phyloP scores from a whole-genome alignment of 2,888 invertebrate genomes.

The Athalia cordata region DNA sequence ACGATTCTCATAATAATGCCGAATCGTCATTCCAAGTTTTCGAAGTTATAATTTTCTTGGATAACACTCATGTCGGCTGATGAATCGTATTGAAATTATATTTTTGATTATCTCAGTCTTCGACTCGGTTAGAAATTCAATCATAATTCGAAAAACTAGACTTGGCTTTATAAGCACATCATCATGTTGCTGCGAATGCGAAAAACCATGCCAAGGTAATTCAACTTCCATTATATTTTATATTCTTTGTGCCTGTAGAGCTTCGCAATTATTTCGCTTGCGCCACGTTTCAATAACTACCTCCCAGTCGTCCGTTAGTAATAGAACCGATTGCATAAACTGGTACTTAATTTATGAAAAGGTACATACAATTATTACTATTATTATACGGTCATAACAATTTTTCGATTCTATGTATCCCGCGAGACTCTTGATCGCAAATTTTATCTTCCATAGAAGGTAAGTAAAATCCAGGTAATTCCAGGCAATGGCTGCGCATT shows the following conservation, averaged over 20 bases:
- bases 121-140: not conserved
- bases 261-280: conserved; percentile 15
- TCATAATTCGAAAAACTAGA: not conserved
- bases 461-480: not conserved
- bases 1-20: not conserved
- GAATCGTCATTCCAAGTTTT: conserved; percentile 8
- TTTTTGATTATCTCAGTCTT: not conserved
- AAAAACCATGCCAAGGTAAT: conserved; percentile 7
- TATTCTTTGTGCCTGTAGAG: not conserved
- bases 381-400: not conserved
- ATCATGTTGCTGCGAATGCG: not conserved
- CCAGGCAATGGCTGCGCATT: not conserved
- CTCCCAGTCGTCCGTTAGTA: conserved; percentile 8
- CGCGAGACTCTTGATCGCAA: not conserved
- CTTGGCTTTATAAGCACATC: conserved; percentile 3
- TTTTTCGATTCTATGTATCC: not conserved
- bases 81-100: no score
- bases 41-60: not conserved
- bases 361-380: not conserved
- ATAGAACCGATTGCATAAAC: conserved; percentile 1
- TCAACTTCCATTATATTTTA: not conserved
- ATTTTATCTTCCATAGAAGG: conserved; percentile 2
- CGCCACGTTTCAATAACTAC: conserved; percentile 19
- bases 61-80: not conserved
- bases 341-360: conserved; percentile 14